Evolutionary conservation across 2,113 vertebrate genomes (phyloP).

Genomic region (Myocastor coypus): DNA sequence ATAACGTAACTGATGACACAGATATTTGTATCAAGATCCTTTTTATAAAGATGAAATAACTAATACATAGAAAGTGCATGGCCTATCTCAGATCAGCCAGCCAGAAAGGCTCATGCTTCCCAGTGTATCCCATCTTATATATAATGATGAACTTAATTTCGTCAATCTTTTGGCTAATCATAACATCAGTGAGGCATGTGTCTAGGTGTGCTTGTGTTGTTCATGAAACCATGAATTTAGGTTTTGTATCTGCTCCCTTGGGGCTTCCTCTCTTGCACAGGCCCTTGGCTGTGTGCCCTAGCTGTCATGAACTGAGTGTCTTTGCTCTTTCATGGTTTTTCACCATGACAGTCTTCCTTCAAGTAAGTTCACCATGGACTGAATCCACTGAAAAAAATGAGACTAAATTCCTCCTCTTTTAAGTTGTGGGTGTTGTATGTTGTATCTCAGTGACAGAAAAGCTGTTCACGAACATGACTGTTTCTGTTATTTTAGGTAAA

Average conservation of each 20-base stretch:
- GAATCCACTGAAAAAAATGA: not conserved
- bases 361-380: not conserved
- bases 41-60: not conserved
- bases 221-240: not conserved
- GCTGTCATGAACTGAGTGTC: not conserved
- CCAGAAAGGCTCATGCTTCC: not conserved
- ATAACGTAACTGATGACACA: not conserved
- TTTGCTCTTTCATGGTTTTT: not conserved
- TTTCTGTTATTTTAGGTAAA: not conserved
- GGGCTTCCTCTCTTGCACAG: not conserved
- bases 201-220: not conserved
- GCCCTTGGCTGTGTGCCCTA: not conserved
- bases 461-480: no score
- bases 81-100: not conserved
- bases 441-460: not conserved
- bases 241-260: not conserved
- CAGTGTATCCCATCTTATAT: not conserved
- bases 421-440: no score
- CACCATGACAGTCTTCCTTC: not conserved
- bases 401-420: not conserved
- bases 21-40: not conserved
- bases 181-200: not conserved
- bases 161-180: not conserved
- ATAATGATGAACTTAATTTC: not conserved
- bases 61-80: not conserved